phyloP scores from a whole-genome alignment of 2,888 invertebrate genomes.

The Sphinx pinastri region DNA sequence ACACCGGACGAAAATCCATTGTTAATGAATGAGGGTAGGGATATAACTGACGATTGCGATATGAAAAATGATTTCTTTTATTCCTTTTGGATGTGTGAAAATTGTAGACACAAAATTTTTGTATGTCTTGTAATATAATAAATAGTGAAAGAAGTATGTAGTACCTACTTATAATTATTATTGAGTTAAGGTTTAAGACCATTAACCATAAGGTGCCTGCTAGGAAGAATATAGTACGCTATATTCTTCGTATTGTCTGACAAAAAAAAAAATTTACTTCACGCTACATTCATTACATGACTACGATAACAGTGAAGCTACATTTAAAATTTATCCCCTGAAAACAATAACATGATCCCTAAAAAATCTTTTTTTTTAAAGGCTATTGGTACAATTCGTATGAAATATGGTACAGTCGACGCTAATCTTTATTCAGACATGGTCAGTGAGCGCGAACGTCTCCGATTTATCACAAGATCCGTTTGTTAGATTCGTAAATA shows the following conservation, averaged over 20 bases:
- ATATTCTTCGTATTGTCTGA: no score
- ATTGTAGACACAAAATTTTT: background rate
- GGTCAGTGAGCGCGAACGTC: conserved; percentile 73
- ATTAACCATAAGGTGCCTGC: no score
- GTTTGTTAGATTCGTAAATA: conserved; percentile 83
- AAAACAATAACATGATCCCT: background rate
- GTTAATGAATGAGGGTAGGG: conserved; percentile 67
- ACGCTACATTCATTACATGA: no score
- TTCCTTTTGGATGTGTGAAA: background rate
- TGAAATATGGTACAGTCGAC: conserved; percentile 33
- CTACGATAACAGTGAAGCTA: no score
- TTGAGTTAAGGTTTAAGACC: no score
- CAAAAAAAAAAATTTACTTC: no score
- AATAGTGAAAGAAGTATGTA: no score
- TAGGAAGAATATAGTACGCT: no score
- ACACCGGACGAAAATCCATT: conserved; percentile 57
- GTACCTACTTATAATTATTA: no score
- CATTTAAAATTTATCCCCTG: no score
- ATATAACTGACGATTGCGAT: conserved; percentile 24
- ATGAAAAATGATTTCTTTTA: conserved; percentile 17
- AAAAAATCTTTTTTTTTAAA: background rate
- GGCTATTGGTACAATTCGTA: no score
- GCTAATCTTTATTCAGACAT: conserved; percentile 70
- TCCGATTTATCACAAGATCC: conserved; percentile 75
- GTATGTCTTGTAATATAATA: no score